These are phyloP conservation scores for Drosophila ercepeae DNA, from an alignment of 1,140 invertebrate species.

Conservation along the genomic window DNA sequence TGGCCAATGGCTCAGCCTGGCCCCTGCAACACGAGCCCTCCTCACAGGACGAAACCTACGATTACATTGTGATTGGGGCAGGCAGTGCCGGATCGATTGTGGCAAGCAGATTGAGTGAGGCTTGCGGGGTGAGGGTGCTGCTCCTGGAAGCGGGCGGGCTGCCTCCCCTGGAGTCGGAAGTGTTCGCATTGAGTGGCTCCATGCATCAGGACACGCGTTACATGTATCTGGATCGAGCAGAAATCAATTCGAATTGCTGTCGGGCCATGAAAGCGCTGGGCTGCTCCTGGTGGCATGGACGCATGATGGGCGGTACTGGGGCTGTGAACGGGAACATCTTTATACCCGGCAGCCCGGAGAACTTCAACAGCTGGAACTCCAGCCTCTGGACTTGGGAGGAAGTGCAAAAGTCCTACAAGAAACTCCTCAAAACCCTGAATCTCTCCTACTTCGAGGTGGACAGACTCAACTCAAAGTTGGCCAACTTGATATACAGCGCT, in stretches of 20 bases:
- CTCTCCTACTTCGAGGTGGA: constrained; percentile 32
- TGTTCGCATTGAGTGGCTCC: constrained; percentile 37
- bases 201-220: constrained; percentile 55
- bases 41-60: constrained; percentile 67
- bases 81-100: constrained; percentile 87
- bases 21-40: constrained; percentile 84
- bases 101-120: constrained; percentile 75
- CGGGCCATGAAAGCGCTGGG: constrained; percentile 71
- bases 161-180: constrained; percentile 56
- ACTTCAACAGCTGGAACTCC: constrained; percentile 86
- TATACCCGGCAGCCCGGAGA: constrained; percentile 87
- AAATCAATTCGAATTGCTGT: constrained; percentile 54
- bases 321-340: constrained; percentile 90
- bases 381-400: constrained; percentile 87
- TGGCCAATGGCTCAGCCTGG: constrained; percentile 85
- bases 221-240: constrained; percentile 61
- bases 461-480: constrained; percentile 83
- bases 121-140: constrained; percentile 70
- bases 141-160: constrained; percentile 78
- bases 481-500: constrained; percentile 58
- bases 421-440: constrained; percentile 22
- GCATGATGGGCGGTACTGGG: constrained; percentile 88
- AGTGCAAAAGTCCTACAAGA: constrained; percentile 86
- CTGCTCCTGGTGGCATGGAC: constrained; percentile 86
- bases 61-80: constrained; percentile 86